A percentile compares a stretch with the other conserved stretches of the same genome.
Conservation (phyloP, 2,113 vertebrate genomes). For the Entomyzon cyanotis region DNA sequence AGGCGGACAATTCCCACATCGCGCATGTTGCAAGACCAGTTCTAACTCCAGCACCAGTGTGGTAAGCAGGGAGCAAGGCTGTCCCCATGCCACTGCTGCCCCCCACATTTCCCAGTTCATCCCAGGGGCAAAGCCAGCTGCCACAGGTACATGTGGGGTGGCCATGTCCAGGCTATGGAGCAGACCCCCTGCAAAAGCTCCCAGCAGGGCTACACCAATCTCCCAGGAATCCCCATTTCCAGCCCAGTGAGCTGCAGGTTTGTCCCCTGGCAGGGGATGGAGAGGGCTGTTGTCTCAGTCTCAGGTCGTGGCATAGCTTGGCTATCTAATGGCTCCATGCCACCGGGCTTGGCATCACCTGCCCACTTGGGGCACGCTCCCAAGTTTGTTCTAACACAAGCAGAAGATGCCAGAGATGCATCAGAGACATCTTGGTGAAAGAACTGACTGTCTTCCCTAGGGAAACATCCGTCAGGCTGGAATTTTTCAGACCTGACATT, state of each 20-base stretch:
- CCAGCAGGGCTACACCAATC: background rate
- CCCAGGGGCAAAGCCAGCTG: background rate
- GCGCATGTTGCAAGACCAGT: accelerated
- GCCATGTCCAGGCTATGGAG: background rate
- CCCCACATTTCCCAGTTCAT: background rate
- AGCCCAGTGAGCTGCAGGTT: background rate
- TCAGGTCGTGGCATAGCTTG: background rate
- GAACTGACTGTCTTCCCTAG: background rate
- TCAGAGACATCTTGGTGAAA: background rate
- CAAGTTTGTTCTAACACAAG: background rate
- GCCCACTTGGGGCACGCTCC: background rate
- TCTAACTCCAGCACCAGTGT: background rate
- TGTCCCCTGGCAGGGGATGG: background rate
- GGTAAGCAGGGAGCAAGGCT: background rate
- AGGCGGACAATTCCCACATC: accelerated
- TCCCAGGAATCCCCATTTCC: background rate
- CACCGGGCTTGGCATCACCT: background rate
- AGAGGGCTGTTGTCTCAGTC: background rate
- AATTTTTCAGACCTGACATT: background rate
- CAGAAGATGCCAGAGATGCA: background rate
- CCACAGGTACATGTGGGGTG: background rate
- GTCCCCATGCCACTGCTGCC: background rate
- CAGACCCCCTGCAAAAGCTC: background rate
- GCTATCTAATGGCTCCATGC: background rate
- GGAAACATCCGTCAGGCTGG: constrained; percentile 14